Conservation (phyloP, 2,888 invertebrate species). For the Palloptera scutellata region DNA sequence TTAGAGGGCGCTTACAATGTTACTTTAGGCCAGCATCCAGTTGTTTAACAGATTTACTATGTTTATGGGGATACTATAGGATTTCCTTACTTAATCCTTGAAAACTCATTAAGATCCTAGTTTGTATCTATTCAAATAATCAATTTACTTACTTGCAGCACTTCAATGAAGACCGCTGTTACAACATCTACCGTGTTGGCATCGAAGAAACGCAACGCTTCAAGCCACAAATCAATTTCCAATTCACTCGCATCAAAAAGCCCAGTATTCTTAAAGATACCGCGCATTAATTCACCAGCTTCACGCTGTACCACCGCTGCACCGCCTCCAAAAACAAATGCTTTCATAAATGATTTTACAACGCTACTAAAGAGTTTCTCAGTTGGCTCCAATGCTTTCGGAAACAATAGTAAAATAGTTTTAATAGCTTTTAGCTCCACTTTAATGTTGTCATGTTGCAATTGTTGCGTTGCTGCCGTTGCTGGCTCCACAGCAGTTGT, state of each 20-base stretch:
- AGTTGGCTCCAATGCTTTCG: conserved; percentile 66
- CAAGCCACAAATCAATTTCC: conserved; percentile 76
- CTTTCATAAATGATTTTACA: conserved; percentile 68
- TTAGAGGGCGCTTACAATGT: no score
- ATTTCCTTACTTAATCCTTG: no score
- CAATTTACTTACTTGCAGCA: conserved; percentile 41
- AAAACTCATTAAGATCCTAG: no score
- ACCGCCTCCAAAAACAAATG: conserved; percentile 62
- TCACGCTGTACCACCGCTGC: conserved; percentile 59
- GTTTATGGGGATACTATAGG: no score
- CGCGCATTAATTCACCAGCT: conserved; percentile 67
- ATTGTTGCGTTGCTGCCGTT: neutral
- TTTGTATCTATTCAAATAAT: no score
- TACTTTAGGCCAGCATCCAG: no score
- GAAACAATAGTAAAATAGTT: conserved; percentile 62
- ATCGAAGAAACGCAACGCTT: conserved; percentile 59
- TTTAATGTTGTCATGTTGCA: conserved; percentile 42
- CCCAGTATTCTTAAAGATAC: conserved; percentile 70
- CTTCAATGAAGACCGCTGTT: conserved; percentile 50
- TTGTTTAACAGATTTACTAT: no score
- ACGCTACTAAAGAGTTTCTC: conserved; percentile 68
- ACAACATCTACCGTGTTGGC: conserved; percentile 49
- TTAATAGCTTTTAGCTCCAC: conserved; percentile 62
- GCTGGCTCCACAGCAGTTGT: neutral
- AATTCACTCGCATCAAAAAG: conserved; percentile 69